Evolutionary conservation across 2,113 vertebrate species (phyloP), one percentile per base, ranked within the genome.

Genomic region (Cyprinodon brontotheroides): DNA sequence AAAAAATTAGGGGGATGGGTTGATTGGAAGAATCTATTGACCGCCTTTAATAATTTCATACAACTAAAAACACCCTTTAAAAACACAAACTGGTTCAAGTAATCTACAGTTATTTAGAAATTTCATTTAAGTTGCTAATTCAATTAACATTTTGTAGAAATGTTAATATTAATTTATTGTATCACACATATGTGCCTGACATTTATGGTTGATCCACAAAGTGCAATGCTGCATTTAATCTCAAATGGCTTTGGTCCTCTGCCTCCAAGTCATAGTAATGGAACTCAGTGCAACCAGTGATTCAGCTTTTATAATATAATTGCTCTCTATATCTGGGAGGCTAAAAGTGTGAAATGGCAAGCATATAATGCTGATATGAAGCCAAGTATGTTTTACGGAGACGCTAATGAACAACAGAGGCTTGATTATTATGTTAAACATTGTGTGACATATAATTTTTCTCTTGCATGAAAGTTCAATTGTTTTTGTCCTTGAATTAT

Each of bases 71-170:
- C 45, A 72, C 41, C 73, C 59, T 37, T 76, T 41, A 45, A 68
- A 4, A 13, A n/a, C 64, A 78, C 64, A 80, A 22, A 41, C 65
- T 65, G 45, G 17, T 65, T 9, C 62, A 29, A 68, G 77, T 74
- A 69, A 70, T 63, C 57, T 6, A 9, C 2, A 71, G 68, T 76
- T 71, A 1, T 43, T 82, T 67, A 67, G 62, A 39, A 36, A 39
- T 72, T 37, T 37, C 61, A n/a, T 57, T 78, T 72, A 47, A 83
- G 76, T 74, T 87, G 73, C 69, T 79, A 78, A 84, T 86, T 89
- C 83, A 85, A 90, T 92, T 77, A 90, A 88, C 78, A 90, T 91
- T 84, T 72, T 12, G n/a, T 68, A 36, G 65, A 77, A 68, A 78
- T 79, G 62, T 61, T 29, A 29, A 29, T 29, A 1, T 29, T 29